phyloP scores from a whole-genome alignment of 2,888 invertebrate genomes.

The Maniola hyperantus region DNA sequence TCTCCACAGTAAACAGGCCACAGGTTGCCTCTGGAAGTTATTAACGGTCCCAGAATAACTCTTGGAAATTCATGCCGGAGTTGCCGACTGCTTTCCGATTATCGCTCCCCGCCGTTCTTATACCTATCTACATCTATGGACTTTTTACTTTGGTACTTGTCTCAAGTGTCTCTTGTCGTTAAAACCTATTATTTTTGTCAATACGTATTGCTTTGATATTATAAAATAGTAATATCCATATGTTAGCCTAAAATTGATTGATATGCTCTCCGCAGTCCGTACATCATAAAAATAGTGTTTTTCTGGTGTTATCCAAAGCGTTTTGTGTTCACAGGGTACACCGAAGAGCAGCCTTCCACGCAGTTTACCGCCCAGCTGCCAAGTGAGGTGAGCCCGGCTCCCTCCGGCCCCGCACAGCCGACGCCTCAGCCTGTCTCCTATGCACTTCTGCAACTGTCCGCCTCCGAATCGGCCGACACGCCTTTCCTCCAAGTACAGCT shows the following conservation, averaged over 20 bases:
- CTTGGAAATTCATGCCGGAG: conserved; percentile 31
- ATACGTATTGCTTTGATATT: too few species aligned
- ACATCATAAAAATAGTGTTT: not conserved
- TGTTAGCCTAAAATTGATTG: too few species aligned
- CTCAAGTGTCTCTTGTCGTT: too few species aligned
- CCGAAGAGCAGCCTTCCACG: conserved; percentile 89
- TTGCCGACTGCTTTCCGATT: not conserved
- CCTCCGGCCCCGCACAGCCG: conserved; percentile 66
- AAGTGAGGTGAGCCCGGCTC: conserved; percentile 86
- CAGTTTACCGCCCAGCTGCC: conserved; percentile 90
- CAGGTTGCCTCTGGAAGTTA: conserved; percentile 64
- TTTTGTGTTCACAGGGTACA: conserved; percentile 84
- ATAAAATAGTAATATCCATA: too few species aligned
- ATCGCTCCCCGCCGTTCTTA: not conserved
- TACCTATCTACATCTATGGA: not conserved
- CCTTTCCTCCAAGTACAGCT: conserved; percentile 75
- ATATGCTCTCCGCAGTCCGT: too few species aligned
- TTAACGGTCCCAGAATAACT: conserved; percentile 56
- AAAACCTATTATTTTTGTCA: too few species aligned
- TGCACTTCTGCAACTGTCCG: conserved; percentile 76
- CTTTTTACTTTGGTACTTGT: not conserved
- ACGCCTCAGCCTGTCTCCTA: conserved; percentile 74
- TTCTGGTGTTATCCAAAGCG: not conserved
- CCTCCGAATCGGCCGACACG: conserved; percentile 67
- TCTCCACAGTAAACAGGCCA: conserved; percentile 44